phyloP scores from a whole-genome alignment of 2,113 vertebrate genomes.

The Anas platyrhynchos region DNA sequence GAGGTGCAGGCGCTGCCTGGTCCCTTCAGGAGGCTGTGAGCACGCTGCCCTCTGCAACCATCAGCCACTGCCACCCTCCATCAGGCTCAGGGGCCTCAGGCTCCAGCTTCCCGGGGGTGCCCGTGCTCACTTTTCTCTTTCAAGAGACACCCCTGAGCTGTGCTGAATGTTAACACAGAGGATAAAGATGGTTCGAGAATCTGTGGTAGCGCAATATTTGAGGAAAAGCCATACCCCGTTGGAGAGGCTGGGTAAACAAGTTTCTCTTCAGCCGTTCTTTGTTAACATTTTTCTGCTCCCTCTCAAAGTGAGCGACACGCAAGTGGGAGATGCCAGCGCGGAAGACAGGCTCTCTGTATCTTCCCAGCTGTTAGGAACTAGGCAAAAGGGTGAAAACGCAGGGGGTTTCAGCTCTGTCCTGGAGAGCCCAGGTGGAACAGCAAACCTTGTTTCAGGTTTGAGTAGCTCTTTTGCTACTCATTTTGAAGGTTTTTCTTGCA shows the following conservation, averaged over 20 bases:
- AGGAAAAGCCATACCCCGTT: not conserved
- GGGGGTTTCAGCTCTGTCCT: not conserved
- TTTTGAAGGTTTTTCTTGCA: not conserved
- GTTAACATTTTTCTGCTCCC: not conserved
- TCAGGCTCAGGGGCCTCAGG: too few relatives aligned
- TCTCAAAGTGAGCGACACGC: not conserved
- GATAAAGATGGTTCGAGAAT: not conserved
- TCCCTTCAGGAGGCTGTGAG: not conserved
- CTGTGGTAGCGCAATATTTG: not conserved
- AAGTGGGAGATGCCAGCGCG: not conserved
- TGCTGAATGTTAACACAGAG: not conserved
- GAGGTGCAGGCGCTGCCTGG: fast-evolving
- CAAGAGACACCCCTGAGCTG: not conserved
- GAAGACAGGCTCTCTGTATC: not conserved
- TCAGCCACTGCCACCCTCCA: too few relatives aligned
- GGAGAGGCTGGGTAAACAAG: not conserved
- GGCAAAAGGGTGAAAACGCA: slow-evolving; percentile 8
- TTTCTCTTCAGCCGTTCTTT: not conserved
- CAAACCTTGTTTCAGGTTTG: not conserved
- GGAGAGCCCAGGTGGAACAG: not conserved
- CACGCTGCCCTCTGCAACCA: fast-evolving
- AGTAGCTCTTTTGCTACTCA: not conserved
- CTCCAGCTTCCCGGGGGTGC: not conserved
- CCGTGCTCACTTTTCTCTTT: not conserved
- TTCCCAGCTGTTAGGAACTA: not conserved